Percentiles rank a stretch among this genome's conserved stretches.
These are phyloP conservation scores for Heliconius eleuchia DNA, from an alignment of 1,140 invertebrate genomes.

Conservation along the genomic window DNA sequence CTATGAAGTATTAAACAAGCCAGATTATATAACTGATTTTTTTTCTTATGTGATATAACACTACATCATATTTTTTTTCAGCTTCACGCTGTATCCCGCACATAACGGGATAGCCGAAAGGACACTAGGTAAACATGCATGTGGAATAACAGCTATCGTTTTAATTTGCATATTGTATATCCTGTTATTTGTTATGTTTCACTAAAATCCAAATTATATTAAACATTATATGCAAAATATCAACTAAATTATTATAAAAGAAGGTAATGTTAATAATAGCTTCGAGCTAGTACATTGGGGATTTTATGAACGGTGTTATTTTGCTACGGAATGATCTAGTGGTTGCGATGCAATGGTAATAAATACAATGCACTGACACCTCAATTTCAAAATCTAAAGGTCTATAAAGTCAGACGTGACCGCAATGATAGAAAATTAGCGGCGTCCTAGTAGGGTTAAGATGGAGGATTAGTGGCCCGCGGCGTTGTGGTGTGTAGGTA, in stretches of 20 bases:
- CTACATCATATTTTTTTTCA: too few relatives aligned
- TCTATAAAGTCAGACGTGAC: slow-evolving; percentile 73
- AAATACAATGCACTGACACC: slow-evolving; percentile 77
- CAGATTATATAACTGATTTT: neutral
- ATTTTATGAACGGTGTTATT: slow-evolving; percentile 60
- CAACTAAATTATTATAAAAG: slow-evolving; percentile 47
- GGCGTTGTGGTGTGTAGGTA: slow-evolving; percentile 43
- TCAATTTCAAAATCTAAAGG: slow-evolving; percentile 73
- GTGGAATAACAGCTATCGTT: too few relatives aligned
- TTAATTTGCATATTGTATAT: too few relatives aligned
- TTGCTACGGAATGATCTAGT: slow-evolving; percentile 41
- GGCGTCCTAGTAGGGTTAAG: slow-evolving; percentile 71
- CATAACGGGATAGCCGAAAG: too few relatives aligned
- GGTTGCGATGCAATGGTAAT: slow-evolving; percentile 61
- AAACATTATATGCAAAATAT: slow-evolving; percentile 15
- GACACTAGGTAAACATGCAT: too few relatives aligned
- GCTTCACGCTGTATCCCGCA: too few relatives aligned
- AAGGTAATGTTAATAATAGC: slow-evolving; percentile 55
- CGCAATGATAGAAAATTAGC: slow-evolving; percentile 79
- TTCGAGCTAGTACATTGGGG: slow-evolving; percentile 58
- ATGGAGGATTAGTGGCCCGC: slow-evolving; percentile 69
- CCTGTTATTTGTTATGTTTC: neutral
- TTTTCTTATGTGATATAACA: too few relatives aligned
- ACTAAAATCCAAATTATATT: neutral
- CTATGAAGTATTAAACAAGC: neutral